phyloP scores from a whole-genome alignment of 2,797 vertebrate species.

The Helarctos malayanus region DNA sequence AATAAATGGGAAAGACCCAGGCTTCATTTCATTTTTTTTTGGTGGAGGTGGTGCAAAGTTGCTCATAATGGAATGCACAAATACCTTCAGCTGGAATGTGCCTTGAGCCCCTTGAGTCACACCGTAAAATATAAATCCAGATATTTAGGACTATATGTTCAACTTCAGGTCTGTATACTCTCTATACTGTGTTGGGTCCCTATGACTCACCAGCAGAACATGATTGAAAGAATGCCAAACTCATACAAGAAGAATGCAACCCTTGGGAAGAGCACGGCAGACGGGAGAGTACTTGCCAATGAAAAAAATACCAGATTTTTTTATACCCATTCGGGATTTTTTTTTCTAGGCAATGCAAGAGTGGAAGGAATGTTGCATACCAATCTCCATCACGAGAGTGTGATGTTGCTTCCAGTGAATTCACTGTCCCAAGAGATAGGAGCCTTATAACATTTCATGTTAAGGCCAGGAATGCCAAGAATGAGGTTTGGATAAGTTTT shows the following conservation, averaged over 20 bases:
- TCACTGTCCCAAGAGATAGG: neutral
- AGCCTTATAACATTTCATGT: neutral
- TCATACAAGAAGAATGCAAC: constrained; percentile 31
- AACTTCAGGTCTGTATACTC: neutral
- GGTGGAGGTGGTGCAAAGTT: neutral
- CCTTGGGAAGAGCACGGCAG: neutral
- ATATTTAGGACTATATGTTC: neutral
- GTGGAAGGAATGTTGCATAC: neutral
- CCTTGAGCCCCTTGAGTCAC: neutral
- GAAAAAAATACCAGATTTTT: constrained; percentile 63
- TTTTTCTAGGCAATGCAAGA: neutral
- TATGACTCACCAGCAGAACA: constrained; percentile 61
- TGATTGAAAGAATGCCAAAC: constrained; percentile 39
- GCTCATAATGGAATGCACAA: neutral
- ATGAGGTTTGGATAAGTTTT: neutral
- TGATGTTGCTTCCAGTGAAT: neutral
- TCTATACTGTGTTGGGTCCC: neutral
- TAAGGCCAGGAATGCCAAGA: neutral
- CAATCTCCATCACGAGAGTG: neutral
- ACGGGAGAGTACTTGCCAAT: neutral
- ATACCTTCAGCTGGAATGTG: constrained; percentile 19
- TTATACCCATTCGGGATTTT: neutral
- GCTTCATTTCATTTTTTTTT: neutral
- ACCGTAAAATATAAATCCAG: neutral
- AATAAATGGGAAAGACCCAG: constrained; percentile 49